Conservation (phyloP, 2,113 vertebrate species). For the Myotis davidii region DNA sequence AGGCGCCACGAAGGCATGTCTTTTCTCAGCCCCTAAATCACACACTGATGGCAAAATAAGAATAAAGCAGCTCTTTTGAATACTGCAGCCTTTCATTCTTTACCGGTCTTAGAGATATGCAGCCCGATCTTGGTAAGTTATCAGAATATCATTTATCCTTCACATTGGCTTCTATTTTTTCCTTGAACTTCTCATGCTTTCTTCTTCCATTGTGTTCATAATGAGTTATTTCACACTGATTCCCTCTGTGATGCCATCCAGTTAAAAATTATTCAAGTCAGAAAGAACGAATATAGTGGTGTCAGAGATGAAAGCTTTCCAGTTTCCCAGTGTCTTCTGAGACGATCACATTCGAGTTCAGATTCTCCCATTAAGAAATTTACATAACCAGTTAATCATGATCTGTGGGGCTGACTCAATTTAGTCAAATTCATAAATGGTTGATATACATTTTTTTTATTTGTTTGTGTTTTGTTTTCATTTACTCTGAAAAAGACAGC, state of each 20-base stretch:
- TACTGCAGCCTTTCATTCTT: neutral
- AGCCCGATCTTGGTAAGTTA: neutral
- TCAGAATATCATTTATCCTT: neutral
- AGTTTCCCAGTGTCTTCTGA: neutral
- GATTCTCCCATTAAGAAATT: conserved; percentile 18
- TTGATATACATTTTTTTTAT: neutral
- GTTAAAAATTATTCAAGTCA: neutral
- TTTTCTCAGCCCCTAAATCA: conserved; percentile 67
- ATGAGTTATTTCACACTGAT: neutral
- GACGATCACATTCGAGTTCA: neutral
- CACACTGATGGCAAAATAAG: conserved; percentile 44
- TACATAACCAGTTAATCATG: neutral
- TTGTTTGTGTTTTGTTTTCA: neutral
- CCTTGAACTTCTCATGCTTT: neutral
- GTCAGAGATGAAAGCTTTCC: neutral
- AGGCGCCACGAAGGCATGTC: conserved; percentile 32
- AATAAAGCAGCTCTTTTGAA: conserved; percentile 1
- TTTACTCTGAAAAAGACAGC: neutral
- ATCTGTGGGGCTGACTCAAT: neutral
- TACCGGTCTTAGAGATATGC: neutral
- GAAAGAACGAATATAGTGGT: neutral
- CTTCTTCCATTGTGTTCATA: neutral
- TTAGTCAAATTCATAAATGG: neutral
- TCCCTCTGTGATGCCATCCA: neutral
- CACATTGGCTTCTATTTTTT: neutral